These are phyloP conservation scores for Brevimyrus niger DNA, from an alignment of 2,113 vertebrate species.

Conservation along the genomic window DNA sequence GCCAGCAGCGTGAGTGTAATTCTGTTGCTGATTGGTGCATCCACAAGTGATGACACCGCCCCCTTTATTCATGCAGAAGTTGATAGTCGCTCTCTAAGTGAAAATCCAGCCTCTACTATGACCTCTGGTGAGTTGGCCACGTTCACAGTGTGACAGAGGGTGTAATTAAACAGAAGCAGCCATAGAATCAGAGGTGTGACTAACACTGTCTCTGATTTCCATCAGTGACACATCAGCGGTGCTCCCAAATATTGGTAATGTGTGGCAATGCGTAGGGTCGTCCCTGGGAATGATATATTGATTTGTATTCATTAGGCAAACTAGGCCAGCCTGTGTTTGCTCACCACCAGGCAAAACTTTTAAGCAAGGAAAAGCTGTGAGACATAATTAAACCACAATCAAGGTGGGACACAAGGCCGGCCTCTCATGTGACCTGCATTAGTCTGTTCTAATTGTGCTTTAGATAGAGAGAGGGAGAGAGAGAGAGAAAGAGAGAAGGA, in stretches of 20 bases:
- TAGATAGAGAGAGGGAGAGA: not conserved
- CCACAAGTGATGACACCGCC: not conserved
- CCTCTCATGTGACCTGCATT: not conserved
- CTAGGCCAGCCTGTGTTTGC: not conserved
- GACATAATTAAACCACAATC: not conserved
- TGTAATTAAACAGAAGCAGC: constrained; percentile 6
- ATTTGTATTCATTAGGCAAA: constrained; percentile 1
- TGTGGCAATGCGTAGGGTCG: not conserved
- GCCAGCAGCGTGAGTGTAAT: constrained; percentile 44
- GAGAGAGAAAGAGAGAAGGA: not conserved
- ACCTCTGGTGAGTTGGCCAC: not conserved
- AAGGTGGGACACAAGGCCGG: not conserved
- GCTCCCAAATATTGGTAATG: not conserved
- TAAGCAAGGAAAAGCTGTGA: not conserved
- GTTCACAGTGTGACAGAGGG: not conserved
- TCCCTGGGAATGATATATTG: not conserved
- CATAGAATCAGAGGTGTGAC: not conserved
- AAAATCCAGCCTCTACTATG: not conserved
- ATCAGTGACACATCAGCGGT: not conserved
- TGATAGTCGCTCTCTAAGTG: not conserved
- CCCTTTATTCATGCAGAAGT: constrained; percentile 1
- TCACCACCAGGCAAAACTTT: not conserved
- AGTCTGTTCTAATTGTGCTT: not conserved
- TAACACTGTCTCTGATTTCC: not conserved
- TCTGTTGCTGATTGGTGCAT: not conserved